Conservation (phyloP, 2,888 invertebrate species). For the Lampropteryx suffumata region DNA sequence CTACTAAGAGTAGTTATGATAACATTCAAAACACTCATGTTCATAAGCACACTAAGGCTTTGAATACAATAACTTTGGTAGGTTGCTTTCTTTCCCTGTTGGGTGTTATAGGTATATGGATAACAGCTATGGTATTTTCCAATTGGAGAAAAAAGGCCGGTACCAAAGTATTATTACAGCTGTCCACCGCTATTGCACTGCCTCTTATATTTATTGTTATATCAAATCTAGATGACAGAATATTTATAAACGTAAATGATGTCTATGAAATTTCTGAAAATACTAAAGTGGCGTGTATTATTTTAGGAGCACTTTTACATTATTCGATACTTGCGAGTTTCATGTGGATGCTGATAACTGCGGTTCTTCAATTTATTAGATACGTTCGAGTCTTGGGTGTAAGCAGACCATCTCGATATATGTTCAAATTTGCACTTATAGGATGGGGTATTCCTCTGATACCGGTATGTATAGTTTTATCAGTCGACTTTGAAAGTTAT, state of each 20-base stretch:
- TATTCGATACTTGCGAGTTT: slow-evolving; percentile 87
- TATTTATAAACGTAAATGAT: slow-evolving; percentile 51
- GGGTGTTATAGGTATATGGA: slow-evolving; percentile 82
- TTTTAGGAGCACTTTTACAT: slow-evolving; percentile 85
- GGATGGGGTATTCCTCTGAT: slow-evolving; percentile 85
- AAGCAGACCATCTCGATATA: slow-evolving; percentile 81
- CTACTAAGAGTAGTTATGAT: slow-evolving; percentile 26
- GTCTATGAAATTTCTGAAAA: slow-evolving; percentile 43
- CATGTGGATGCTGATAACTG: slow-evolving; percentile 88
- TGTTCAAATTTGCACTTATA: slow-evolving; percentile 83
- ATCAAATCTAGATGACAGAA: slow-evolving; percentile 59
- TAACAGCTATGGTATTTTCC: slow-evolving; percentile 82
- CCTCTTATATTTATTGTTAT: slow-evolving; percentile 77
- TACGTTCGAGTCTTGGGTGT: slow-evolving; percentile 86
- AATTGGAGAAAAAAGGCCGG: slow-evolving; percentile 85
- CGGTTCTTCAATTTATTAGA: slow-evolving; percentile 85
- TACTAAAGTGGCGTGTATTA: slow-evolving; percentile 71
- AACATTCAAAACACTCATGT: slow-evolving; percentile 33
- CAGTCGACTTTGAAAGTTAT: slow-evolving; percentile 73
- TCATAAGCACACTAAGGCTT: slow-evolving; percentile 60
- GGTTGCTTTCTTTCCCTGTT: slow-evolving; percentile 83
- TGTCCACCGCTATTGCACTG: slow-evolving; percentile 84
- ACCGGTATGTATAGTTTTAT: slow-evolving; percentile 75
- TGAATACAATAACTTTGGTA: slow-evolving; percentile 82
- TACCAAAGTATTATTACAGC: slow-evolving; percentile 85